A percentile compares a stretch with the other conserved stretches of the same genome.
Evolutionary conservation across 2,797 vertebrate species (phyloP).

Genomic region (Leptodactylus fallax): DNA sequence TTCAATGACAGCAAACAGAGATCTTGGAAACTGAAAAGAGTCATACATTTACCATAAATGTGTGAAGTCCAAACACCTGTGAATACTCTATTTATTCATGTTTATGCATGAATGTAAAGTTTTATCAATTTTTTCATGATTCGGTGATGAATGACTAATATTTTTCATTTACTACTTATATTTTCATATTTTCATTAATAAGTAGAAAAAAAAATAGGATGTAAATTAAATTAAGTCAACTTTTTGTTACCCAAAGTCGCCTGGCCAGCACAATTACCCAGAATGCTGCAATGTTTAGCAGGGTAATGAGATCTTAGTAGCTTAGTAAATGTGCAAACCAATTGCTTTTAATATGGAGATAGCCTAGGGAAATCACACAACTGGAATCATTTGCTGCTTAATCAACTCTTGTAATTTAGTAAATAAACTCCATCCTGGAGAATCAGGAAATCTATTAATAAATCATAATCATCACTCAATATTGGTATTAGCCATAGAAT

Average conservation of each 20-base stretch:
- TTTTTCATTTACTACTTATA: background rate
- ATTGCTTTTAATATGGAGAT: background rate
- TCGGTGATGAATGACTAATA: background rate
- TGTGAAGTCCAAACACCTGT: too few relatives aligned
- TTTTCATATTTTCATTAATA: background rate
- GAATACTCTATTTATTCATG: too few relatives aligned
- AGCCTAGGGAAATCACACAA: background rate
- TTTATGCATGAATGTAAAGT: background rate
- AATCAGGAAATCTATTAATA: conserved; percentile 16
- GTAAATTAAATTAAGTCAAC: background rate
- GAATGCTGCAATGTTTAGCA: background rate
- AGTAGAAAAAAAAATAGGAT: background rate
- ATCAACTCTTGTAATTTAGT: conserved; percentile 8
- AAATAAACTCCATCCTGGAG: conserved; percentile 27
- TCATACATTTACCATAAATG: background rate
- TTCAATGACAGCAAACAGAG: too few relatives aligned
- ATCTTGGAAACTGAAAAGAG: too few relatives aligned
- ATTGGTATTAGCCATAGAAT: background rate
- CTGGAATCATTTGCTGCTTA: conserved; percentile 9
- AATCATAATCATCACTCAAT: background rate
- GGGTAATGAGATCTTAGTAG: background rate
- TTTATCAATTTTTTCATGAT: background rate
- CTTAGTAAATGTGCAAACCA: conserved; percentile 6
- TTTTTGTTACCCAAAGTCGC: background rate
- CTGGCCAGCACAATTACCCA: background rate